A percentile compares a stretch with the other conserved stretches of the same genome.
Conservation (phyloP, 2,888 invertebrate genomes). For the Latrodectus hesperus region DNA sequence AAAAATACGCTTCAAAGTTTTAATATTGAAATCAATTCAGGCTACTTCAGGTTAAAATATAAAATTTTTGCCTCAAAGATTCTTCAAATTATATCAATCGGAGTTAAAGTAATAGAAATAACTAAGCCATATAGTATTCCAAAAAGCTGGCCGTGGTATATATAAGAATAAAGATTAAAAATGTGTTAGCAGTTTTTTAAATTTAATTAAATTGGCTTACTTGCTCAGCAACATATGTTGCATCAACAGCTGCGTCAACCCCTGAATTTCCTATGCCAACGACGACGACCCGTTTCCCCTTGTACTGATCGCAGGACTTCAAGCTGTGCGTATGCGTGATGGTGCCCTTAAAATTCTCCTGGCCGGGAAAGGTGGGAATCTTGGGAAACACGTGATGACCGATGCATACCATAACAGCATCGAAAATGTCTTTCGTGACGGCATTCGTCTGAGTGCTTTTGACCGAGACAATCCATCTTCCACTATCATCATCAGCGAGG, state of each 20-base stretch:
- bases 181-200: too few relatives aligned
- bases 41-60: too few relatives aligned
- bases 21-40: too few relatives aligned
- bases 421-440: background rate
- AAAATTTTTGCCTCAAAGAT: too few relatives aligned
- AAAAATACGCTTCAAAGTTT: too few relatives aligned
- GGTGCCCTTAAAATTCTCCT: background rate
- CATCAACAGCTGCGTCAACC: constrained; percentile 74
- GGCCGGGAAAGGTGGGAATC: background rate
- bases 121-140: too few relatives aligned
- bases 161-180: too few relatives aligned
- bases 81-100: too few relatives aligned
- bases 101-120: too few relatives aligned
- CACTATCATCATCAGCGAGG: constrained; percentile 30
- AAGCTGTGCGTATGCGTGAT: background rate
- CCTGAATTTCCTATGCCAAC: constrained; percentile 75
- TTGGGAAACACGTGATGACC: background rate
- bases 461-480: constrained; percentile 69
- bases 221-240: constrained; percentile 72
- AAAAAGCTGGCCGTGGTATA: too few relatives aligned
- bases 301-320: background rate
- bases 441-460: constrained; percentile 14
- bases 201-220: background rate
- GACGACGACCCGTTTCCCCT: background rate
- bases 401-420: background rate